Evolutionary conservation across 2,113 vertebrate genomes (phyloP).

Genomic region (Prunella fulvescens): DNA sequence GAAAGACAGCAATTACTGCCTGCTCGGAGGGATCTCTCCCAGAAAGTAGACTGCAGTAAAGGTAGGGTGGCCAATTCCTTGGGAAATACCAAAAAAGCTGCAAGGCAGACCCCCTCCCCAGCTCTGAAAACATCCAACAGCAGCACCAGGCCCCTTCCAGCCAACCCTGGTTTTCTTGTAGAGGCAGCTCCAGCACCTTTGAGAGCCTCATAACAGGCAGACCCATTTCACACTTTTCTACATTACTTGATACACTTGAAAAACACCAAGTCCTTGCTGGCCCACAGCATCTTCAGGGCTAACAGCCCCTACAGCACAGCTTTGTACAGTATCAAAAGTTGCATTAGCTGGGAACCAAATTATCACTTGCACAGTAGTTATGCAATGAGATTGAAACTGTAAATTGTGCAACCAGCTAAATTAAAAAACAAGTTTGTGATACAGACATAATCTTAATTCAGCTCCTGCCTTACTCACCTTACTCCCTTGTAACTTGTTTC

Average conservation of each 20-base stretch:
- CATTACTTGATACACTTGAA: background rate
- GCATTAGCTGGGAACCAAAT: background rate
- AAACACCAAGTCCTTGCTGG: background rate
- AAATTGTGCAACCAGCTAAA: slow-evolving; percentile 47
- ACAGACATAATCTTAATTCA: background rate
- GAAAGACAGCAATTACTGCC: background rate
- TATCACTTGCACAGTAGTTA: slow-evolving; percentile 27
- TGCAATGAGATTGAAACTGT: slow-evolving; percentile 33
- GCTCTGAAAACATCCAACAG: background rate
- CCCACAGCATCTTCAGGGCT: background rate
- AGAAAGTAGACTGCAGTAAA: background rate
- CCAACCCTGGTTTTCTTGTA: background rate
- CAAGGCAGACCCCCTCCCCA: background rate
- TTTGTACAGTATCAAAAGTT: background rate
- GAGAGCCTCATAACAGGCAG: background rate
- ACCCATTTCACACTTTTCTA: background rate
- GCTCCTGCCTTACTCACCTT: background rate
- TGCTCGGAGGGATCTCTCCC: background rate
- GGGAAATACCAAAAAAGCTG: background rate
- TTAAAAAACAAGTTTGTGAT: background rate
- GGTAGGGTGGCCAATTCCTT: background rate
- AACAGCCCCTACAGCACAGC: background rate
- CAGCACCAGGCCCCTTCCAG: background rate
- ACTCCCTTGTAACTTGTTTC: background rate
- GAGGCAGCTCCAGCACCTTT: background rate